Percentiles rank a stretch among this genome's conserved stretches.
Conservation (phyloP, 1,140 invertebrate species). For the Pogonognathellus flavescens region DNA sequence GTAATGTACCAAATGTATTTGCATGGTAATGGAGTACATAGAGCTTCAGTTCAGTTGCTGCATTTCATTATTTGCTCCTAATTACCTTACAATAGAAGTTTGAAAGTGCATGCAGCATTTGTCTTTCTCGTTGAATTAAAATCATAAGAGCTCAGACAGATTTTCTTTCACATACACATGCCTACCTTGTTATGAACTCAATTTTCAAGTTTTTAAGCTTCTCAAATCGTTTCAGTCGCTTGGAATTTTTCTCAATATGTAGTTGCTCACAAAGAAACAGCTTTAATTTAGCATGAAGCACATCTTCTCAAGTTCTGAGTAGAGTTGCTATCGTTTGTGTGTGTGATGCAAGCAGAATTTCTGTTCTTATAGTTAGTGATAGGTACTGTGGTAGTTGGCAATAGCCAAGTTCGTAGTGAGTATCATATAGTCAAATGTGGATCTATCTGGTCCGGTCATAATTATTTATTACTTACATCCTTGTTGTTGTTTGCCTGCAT, state of each 20-base stretch:
- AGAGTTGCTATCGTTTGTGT: background rate
- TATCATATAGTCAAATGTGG: slow-evolving; percentile 32
- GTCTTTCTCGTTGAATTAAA: slow-evolving; percentile 43
- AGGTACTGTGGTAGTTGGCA: background rate
- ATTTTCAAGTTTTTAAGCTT: slow-evolving; percentile 39
- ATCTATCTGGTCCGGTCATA: slow-evolving; percentile 49
- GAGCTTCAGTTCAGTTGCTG: slow-evolving; percentile 1
- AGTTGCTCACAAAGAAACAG: slow-evolving; percentile 4
- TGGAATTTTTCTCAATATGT: background rate
- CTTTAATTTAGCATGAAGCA: slow-evolving; percentile 42
- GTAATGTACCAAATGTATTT: background rate
- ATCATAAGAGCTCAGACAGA: slow-evolving; percentile 37
- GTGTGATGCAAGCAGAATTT: background rate
- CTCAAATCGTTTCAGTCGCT: background rate
- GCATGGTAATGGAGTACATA: background rate
- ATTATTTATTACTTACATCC: slow-evolving; percentile 50
- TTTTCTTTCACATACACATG: slow-evolving; percentile 20
- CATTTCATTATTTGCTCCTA: slow-evolving; percentile 22
- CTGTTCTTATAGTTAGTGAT: background rate
- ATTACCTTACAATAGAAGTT: slow-evolving; percentile 31
- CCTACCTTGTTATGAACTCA: slow-evolving; percentile 25
- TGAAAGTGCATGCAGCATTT: slow-evolving; percentile 24
- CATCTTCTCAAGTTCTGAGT: background rate
- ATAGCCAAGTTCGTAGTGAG: background rate
- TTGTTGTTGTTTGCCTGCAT: slow-evolving; percentile 33